Evolutionary conservation across 1,140 invertebrate species (phyloP).

Genomic region (Myzus persicae): DNA sequence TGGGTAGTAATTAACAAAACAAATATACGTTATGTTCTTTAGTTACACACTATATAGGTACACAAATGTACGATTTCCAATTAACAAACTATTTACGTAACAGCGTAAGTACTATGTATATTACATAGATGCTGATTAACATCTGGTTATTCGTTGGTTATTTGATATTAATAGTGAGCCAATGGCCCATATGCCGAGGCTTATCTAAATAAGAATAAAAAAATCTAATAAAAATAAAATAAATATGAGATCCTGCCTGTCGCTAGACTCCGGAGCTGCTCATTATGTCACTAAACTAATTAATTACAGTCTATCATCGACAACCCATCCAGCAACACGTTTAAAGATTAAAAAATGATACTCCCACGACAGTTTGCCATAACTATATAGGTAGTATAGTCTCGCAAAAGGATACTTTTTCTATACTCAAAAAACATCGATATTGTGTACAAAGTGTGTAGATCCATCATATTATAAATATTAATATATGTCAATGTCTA

Average conservation of each 20-base stretch:
- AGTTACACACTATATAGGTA: not conserved
- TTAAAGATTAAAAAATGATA: not conserved
- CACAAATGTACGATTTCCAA: too few relatives aligned
- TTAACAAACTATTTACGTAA: too few relatives aligned
- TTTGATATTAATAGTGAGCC: not conserved
- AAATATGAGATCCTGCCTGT: not conserved
- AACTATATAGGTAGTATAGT: not conserved
- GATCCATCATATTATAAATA: not conserved
- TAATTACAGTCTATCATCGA: not conserved
- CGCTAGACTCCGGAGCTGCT: not conserved
- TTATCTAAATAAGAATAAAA: too few relatives aligned
- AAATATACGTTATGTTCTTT: not conserved
- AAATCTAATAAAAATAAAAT: too few relatives aligned
- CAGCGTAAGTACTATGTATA: too few relatives aligned
- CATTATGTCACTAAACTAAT: not conserved
- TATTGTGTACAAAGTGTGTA: not conserved
- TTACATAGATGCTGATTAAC: not conserved
- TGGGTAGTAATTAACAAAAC: not conserved
- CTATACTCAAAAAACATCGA: not conserved
- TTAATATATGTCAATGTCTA: not conserved
- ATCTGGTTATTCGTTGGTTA: not conserved
- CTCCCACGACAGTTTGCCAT: not conserved
- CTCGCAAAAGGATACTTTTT: not conserved
- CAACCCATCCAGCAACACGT: not conserved
- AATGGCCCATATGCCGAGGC: too few relatives aligned